Evolutionary conservation across 2,888 invertebrate genomes (phyloP), one percentile per base, ranked within the genome.

Genomic region (Andrena bucephala): DNA sequence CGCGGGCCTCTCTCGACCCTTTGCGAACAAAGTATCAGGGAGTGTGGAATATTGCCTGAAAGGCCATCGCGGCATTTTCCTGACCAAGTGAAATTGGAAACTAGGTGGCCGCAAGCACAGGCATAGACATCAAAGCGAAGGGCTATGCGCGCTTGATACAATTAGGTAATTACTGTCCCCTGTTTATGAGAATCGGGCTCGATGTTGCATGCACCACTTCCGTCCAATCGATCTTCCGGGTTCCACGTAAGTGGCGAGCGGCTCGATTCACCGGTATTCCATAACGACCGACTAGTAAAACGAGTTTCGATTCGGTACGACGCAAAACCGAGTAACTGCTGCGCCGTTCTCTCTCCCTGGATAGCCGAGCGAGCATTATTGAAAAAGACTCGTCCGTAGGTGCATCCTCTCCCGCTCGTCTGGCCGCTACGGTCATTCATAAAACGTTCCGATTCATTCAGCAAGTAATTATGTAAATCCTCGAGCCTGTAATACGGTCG

Each of bases 221-320:
- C 84, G 84, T 72, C 68, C 69, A 42, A 73, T 75, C 77, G 76
- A 83, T 86, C 87, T 88, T 88, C 88, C 88, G 87, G 79, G 83
- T 88, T 83, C 82, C 81, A 78, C 73, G 82, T 84, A 77, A 86
- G 84, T 71, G 29, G 69, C 74, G 74, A 85, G 33, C 66, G 85
- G 72, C 77, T 77, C 77, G 82, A 80, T 78, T 85, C 88, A 69
- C 76, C 75, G 81, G 72, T 73, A 81, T 82, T 76, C 66, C 70
- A 75, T 82, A 78, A 83, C 83, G 83, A 82, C 57, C 73, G 66
- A 82, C 84, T 72, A 83, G 84, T 69, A 82, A 48, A 83, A 82
- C 84, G 63, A 84, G 84, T 84, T 84, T 84, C 71, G 73, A 73
- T 82, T 77, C 81, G 67, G 72, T 63, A 29, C 67, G 62, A 69